A percentile compares a stretch with the other conserved stretches of the same genome.
Conservation (phyloP, 2,797 vertebrate species). For the Hypotaenidia philippensis region DNA sequence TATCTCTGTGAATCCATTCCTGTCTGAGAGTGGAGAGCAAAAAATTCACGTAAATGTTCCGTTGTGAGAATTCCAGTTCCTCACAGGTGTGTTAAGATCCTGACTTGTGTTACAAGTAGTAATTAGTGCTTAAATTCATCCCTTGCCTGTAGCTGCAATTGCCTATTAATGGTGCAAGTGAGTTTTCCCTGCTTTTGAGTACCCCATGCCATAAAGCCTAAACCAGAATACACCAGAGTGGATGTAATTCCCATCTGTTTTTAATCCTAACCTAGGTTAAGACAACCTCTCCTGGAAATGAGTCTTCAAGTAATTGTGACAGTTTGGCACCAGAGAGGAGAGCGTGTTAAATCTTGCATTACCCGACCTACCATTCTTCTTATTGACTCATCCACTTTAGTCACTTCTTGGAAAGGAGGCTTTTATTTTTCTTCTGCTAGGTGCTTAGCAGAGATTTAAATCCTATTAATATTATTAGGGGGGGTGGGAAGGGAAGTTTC, state of each 20-base stretch:
- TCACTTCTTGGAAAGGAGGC: not conserved
- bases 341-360: accelerated
- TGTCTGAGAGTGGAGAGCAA: not conserved
- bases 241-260: not conserved
- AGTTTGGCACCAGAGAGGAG: not conserved
- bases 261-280: not conserved
- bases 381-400: not conserved
- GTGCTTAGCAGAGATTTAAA: not conserved
- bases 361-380: not conserved
- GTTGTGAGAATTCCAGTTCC: not conserved
- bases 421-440: not conserved
- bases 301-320: not conserved
- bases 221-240: not conserved
- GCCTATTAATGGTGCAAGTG: not conserved
- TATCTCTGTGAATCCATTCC: not conserved
- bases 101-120: not conserved
- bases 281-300: not conserved
- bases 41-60: not conserved
- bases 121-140: not conserved
- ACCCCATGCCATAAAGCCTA: not conserved
- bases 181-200: not conserved
- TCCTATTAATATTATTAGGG: not conserved
- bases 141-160: accelerated
- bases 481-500: no score
- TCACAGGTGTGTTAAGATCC: not conserved